Evolutionary conservation across 2,113 vertebrate genomes (phyloP).

Genomic region (Grammomys surdaster): DNA sequence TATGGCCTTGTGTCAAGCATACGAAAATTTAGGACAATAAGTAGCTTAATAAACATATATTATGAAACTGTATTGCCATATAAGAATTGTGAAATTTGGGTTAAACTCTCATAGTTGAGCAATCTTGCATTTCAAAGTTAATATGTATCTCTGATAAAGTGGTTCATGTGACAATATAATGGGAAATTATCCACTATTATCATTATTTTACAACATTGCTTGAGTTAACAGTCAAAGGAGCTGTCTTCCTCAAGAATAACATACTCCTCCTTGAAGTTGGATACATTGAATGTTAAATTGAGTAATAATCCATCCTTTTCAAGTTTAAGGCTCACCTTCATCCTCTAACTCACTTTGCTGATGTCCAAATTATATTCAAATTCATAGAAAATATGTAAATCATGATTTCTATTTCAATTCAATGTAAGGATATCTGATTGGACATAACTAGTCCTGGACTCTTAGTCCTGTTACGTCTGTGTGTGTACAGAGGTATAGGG

Average conservation of each 20-base stretch:
- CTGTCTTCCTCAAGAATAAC: not conserved
- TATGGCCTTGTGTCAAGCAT: not conserved
- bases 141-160: not conserved
- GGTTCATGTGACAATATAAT: not conserved
- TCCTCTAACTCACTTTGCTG: not conserved
- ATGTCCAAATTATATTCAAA: not conserved
- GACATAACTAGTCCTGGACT: not conserved
- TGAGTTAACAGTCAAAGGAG: not conserved
- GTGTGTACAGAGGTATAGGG: not conserved
- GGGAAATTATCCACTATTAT: not conserved
- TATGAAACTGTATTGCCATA: not conserved
- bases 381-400: not conserved
- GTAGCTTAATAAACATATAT: not conserved
- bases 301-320: not conserved
- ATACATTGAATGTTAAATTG: not conserved
- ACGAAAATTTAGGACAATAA: not conserved
- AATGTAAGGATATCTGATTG: not conserved
- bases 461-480: not conserved
- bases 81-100: not conserved
- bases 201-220: not conserved
- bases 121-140: not conserved
- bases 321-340: not conserved
- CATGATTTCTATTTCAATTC: not conserved
- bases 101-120: slow-evolving; percentile 9
- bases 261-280: not conserved